A percentile compares a stretch with the other conserved stretches of the same genome.
phyloP scores from a whole-genome alignment of 2,113 vertebrate genomes.

The Stomatorhinus ivindoensis region DNA sequence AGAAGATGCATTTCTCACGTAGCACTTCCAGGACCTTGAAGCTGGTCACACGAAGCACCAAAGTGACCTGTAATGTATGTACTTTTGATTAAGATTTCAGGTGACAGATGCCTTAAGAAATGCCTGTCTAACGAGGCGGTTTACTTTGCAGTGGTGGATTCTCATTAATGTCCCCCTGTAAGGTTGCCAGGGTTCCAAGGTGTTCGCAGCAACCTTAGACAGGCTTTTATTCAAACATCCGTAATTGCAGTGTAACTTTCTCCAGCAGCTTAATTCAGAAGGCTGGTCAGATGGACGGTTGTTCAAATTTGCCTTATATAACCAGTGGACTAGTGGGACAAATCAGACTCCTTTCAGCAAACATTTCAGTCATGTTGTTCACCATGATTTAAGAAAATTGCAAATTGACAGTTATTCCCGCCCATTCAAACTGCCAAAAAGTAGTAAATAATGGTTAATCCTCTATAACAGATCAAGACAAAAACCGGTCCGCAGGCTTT shows the following conservation, averaged over 20 bases:
- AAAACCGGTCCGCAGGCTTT: background rate
- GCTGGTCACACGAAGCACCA: background rate
- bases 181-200: constrained; percentile 5
- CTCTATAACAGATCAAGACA: background rate
- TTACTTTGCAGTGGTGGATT: background rate
- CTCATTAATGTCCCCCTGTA: background rate
- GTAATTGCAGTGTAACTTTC: background rate
- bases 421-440: background rate
- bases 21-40: background rate
- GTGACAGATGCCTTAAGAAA: background rate
- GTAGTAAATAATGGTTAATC: background rate
- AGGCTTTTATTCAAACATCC: background rate
- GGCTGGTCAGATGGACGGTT: background rate
- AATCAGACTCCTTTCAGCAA: background rate
- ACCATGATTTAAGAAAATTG: background rate
- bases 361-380: background rate
- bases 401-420: background rate
- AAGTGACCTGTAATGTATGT: background rate
- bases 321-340: background rate
- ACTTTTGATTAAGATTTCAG: background rate
- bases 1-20: background rate
- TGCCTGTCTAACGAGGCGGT: background rate
- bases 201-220: background rate
- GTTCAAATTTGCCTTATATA: background rate
- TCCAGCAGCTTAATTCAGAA: background rate